Conservation (phyloP, 2,797 vertebrate genomes). For the Antennarius maculatus region DNA sequence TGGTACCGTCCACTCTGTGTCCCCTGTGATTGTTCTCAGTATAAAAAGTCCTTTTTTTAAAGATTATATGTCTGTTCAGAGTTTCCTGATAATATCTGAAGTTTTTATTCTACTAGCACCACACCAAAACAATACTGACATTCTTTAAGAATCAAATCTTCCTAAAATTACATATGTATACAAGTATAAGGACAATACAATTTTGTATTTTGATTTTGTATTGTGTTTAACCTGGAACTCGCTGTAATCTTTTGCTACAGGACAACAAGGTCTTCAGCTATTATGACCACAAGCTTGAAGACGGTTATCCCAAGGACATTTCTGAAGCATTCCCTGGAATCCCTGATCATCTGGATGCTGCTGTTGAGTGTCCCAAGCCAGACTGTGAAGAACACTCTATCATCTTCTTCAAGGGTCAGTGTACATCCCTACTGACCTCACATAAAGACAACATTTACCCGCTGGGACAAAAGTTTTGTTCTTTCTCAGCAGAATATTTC, state of each 20-base stretch:
- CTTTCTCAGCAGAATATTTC: too few species aligned
- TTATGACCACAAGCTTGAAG: conserved; percentile 71
- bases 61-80: too few species aligned
- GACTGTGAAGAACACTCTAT: conserved; percentile 80
- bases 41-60: background rate
- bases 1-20: conserved; percentile 64
- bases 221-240: background rate
- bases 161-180: too few species aligned
- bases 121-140: background rate
- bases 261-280: conserved; percentile 81
- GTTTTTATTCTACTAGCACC: too few species aligned
- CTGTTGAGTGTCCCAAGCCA: conserved; percentile 84
- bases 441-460: background rate
- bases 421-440: background rate
- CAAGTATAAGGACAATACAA: background rate
- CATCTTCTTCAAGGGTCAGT: conserved; percentile 87
- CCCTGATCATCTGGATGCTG: conserved; percentile 81
- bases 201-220: background rate
- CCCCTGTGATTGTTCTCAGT: background rate
- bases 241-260: conserved; percentile 55
- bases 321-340: conserved; percentile 84
- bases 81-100: too few species aligned
- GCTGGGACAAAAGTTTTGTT: too few species aligned
- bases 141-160: background rate
- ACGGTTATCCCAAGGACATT: conserved; percentile 79